Conservation (phyloP, 2,113 vertebrate genomes). For the Rhabdornis inornatus region DNA sequence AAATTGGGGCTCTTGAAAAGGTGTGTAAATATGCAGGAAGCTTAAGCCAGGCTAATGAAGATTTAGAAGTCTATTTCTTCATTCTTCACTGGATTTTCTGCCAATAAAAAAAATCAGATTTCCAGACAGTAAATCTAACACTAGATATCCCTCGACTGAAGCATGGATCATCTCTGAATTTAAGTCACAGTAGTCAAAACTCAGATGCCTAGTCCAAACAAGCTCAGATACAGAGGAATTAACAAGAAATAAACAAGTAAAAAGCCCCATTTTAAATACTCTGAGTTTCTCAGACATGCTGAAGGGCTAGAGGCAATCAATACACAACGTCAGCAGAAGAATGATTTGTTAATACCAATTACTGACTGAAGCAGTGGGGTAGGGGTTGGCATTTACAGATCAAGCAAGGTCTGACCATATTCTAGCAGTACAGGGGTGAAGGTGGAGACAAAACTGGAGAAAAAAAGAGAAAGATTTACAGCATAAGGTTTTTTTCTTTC, state of each 20-base stretch:
- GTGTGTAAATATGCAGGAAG: neutral
- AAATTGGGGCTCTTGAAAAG: neutral
- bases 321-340: neutral
- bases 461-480: neutral
- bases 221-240: neutral
- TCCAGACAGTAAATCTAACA: slow-evolving; percentile 18
- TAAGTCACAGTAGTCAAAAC: slow-evolving; percentile 21
- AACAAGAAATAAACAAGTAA: slow-evolving; percentile 15
- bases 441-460: neutral
- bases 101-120: neutral
- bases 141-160: neutral
- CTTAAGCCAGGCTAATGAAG: neutral
- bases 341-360: neutral
- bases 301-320: neutral
- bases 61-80: neutral
- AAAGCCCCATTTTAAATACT: neutral
- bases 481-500: neutral
- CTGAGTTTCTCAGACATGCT: neutral
- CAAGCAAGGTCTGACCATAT: neutral
- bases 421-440: neutral
- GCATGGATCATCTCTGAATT: slow-evolving; percentile 20
- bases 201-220: slow-evolving; percentile 1
- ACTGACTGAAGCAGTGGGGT: neutral
- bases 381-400: neutral
- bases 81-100: neutral